Conservation (phyloP, 2,888 invertebrate genomes). For the Pediacus dermestoides region DNA sequence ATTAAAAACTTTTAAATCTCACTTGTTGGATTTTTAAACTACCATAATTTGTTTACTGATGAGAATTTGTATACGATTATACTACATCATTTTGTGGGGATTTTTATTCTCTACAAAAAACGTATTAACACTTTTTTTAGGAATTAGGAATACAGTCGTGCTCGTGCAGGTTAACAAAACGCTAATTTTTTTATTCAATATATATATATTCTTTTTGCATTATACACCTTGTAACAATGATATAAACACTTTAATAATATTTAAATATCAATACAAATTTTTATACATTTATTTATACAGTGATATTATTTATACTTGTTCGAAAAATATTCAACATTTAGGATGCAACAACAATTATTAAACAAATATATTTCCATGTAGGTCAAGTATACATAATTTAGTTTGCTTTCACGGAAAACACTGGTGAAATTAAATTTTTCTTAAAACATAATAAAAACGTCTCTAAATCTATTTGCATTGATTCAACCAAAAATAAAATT, state of each 20-base stretch:
- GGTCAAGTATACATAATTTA: constrained; percentile 32
- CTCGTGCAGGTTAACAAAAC: too few species aligned
- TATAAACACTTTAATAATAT: constrained; percentile 31
- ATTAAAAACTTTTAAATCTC: too few species aligned
- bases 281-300: constrained; percentile 35
- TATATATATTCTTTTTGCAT: constrained; percentile 31
- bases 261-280: constrained; percentile 33
- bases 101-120: too few species aligned
- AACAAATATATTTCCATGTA: constrained; percentile 16
- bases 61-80: too few species aligned
- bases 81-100: too few species aligned
- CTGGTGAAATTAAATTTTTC: constrained; percentile 26
- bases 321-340: constrained; percentile 19
- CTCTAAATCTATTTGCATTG: constrained; percentile 23
- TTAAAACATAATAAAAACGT: constrained; percentile 20
- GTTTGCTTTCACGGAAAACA: constrained; percentile 41
- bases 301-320: constrained; percentile 31
- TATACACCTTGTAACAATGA: constrained; percentile 35
- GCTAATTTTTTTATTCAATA: constrained; percentile 28
- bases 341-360: constrained; percentile 17
- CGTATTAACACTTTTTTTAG: too few species aligned
- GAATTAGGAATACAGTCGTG: too few species aligned
- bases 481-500: constrained; percentile 24
- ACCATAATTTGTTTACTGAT: too few species aligned
- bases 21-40: too few species aligned